Percentiles rank a stretch among this genome's conserved stretches.
Conservation (phyloP, 2,888 invertebrate species). For the Tricholauxania praeusta region DNA sequence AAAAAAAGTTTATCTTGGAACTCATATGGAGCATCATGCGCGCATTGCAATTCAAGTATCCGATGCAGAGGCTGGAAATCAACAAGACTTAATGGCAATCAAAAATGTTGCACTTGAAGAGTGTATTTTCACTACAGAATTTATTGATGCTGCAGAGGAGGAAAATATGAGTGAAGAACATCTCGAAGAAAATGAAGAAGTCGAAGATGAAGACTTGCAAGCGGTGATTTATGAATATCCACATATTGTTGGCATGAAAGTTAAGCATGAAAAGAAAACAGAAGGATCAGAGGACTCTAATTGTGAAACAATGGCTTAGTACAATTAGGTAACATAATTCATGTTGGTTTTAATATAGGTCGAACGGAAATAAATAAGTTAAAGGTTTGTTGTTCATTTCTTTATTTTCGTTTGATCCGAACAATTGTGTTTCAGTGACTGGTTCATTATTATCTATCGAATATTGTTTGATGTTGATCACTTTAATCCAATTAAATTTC, state of each 20-base stretch:
- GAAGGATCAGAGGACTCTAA: constrained; percentile 2
- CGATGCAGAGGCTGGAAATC: constrained; percentile 3
- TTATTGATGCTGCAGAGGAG: constrained; percentile 45
- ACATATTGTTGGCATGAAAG: neutral
- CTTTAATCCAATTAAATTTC: too few relatives aligned
- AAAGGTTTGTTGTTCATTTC: too few relatives aligned
- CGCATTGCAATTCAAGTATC: constrained; percentile 2
- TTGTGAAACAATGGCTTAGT: constrained; percentile 19
- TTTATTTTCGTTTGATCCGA: too few relatives aligned
- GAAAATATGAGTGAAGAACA: constrained; percentile 38
- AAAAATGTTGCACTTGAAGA: constrained; percentile 51
- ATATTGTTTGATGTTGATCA: too few relatives aligned
- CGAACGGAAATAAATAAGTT: too few relatives aligned
- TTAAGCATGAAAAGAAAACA: neutral
- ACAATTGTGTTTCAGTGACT: too few relatives aligned
- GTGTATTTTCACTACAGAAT: constrained; percentile 57
- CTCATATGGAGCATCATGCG: constrained; percentile 61
- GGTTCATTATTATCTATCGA: too few relatives aligned
- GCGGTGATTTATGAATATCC: neutral
- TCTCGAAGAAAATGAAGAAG: constrained; percentile 29
- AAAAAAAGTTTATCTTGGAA: constrained; percentile 62
- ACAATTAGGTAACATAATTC: neutral
- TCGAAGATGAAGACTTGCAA: constrained; percentile 2
- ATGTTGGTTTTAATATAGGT: too few relatives aligned
- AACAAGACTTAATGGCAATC: constrained; percentile 34